A percentile compares a stretch with the other conserved stretches of the same genome.
Evolutionary conservation across 2,888 invertebrate genomes (phyloP).

Genomic region (Netelia melanura): DNA sequence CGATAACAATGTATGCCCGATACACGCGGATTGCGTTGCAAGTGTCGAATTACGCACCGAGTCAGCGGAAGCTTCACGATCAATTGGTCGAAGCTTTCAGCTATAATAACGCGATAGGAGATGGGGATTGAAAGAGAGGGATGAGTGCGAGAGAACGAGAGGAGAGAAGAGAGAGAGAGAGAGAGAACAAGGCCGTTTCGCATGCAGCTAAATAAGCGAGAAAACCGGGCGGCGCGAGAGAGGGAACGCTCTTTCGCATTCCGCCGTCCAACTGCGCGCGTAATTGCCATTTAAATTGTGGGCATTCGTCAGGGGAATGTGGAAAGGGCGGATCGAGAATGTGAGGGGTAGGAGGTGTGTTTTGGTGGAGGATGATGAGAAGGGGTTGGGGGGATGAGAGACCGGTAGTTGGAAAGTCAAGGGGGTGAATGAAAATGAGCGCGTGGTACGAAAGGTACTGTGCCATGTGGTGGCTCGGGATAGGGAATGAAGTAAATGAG

Average conservation of each 20-base stretch:
- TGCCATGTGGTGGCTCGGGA: too few relatives aligned
- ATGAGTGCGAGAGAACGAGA: too few relatives aligned
- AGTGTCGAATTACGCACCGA: slow-evolving; percentile 56
- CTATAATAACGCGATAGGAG: not conserved
- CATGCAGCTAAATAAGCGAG: slow-evolving; percentile 36
- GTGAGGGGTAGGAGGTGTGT: not conserved
- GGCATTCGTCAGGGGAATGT: slow-evolving; percentile 58
- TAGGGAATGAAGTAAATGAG: too few relatives aligned
- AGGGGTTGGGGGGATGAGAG: too few relatives aligned
- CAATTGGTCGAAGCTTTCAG: slow-evolving; percentile 44
- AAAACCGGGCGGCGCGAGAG: slow-evolving; percentile 19
- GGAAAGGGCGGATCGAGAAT: not conserved
- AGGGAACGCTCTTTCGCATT: slow-evolving; percentile 42
- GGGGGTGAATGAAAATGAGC: not conserved
- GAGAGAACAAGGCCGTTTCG: slow-evolving; percentile 3
- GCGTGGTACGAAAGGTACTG: not conserved
- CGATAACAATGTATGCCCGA: slow-evolving; percentile 27
- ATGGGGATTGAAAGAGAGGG: too few relatives aligned
- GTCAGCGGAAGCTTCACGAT: slow-evolving; percentile 46
- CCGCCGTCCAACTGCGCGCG: slow-evolving; percentile 47
- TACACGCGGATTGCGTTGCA: slow-evolving; percentile 31
- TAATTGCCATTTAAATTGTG: slow-evolving; percentile 66
- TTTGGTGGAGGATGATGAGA: too few relatives aligned
- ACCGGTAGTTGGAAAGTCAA: not conserved
- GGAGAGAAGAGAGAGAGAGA: not conserved